phyloP scores from a whole-genome alignment of 2,888 invertebrate genomes.

The Iselma pallidipennis region DNA sequence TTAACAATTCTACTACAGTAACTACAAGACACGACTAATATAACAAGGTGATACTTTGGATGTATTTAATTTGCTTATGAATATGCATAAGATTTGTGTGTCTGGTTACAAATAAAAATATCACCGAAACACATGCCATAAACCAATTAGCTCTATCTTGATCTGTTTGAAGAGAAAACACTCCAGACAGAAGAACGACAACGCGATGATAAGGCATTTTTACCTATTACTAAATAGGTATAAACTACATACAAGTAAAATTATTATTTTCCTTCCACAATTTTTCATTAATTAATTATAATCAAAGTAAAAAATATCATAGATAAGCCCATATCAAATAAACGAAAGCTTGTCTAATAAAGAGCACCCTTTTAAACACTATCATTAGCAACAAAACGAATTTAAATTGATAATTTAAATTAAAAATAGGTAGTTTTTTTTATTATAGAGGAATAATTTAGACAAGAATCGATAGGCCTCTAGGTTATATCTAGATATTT shows the following conservation, averaged over 20 bases:
- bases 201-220: neutral
- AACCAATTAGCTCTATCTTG: conserved; percentile 45
- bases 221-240: neutral
- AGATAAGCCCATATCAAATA: too few species aligned
- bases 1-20: neutral
- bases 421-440: neutral
- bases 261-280: too few species aligned
- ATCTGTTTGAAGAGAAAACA: conserved; percentile 29
- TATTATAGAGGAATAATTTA: neutral
- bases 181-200: neutral
- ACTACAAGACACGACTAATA: neutral
- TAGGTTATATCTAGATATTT: conserved; percentile 1
- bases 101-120: conserved; percentile 42
- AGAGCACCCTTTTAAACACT: conserved; percentile 12
- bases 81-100: conserved; percentile 34
- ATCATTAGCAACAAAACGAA: conserved; percentile 12
- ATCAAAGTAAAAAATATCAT: neutral
- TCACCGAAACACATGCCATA: conserved; percentile 39
- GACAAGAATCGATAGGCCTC: neutral
- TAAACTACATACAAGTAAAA: too few species aligned
- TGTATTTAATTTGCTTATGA: conserved; percentile 42
- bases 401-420: conserved; percentile 19
- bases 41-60: conserved; percentile 23
- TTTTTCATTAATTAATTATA: too few species aligned
- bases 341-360: neutral